phyloP scores from a whole-genome alignment of 2,888 invertebrate genomes.

The Carterocephalus palaemon region DNA sequence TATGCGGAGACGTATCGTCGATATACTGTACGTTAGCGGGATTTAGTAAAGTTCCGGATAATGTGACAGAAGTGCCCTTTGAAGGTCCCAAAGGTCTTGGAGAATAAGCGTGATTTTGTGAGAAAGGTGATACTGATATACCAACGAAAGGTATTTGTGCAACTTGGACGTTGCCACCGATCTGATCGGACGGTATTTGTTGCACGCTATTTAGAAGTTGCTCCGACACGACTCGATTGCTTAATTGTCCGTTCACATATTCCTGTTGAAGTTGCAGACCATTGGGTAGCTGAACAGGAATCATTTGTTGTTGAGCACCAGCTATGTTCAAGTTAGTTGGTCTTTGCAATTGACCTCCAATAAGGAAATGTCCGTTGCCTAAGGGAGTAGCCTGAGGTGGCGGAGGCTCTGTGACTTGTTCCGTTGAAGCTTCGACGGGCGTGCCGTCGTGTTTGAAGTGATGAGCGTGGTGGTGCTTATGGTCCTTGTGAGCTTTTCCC shows the following conservation, averaged over 20 bases:
- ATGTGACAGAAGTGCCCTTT: constrained; percentile 55
- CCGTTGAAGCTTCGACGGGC: constrained; percentile 79
- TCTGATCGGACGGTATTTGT: constrained; percentile 38
- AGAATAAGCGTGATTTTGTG: constrained; percentile 40
- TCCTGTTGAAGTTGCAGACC: constrained; percentile 77
- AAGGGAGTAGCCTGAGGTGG: constrained; percentile 62
- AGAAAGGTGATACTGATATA: constrained; percentile 38
- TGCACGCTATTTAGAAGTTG: constrained; percentile 70
- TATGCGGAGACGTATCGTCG: constrained; percentile 73
- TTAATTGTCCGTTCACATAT: constrained; percentile 82
- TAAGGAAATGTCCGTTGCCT: constrained; percentile 78
- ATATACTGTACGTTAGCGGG: constrained; percentile 82
- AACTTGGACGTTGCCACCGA: constrained; percentile 30
- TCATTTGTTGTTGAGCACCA: constrained; percentile 61
- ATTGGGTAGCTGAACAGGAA: constrained; percentile 67
- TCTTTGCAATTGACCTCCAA: constrained; percentile 82
- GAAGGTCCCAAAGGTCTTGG: constrained; percentile 48
- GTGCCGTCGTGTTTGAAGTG: constrained; percentile 87
- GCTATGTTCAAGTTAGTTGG: constrained; percentile 76
- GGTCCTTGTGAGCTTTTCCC: constrained; percentile 91
- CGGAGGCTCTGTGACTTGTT: constrained; percentile 77
- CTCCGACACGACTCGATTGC: constrained; percentile 76
- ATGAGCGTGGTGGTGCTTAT: constrained; percentile 92
- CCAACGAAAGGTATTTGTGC: constrained; percentile 40
- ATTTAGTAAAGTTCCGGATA: constrained; percentile 71